Conservation (phyloP, 2,797 vertebrate species). For the Dromococcyx pavoninus region DNA sequence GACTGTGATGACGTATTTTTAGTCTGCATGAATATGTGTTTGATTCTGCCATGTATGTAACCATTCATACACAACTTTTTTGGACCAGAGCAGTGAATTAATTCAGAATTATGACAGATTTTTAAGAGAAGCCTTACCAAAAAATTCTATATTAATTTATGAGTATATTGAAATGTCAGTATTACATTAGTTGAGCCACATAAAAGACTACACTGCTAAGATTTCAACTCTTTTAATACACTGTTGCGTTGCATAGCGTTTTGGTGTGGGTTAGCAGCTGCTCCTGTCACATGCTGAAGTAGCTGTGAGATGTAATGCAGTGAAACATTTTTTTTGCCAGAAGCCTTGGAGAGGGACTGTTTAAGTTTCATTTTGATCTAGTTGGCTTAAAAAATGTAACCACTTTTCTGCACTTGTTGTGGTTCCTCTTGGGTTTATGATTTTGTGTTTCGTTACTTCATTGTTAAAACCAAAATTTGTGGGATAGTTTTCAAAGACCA, state of each 20-base stretch:
- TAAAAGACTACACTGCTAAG: background rate
- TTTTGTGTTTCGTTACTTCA: background rate
- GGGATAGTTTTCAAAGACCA: background rate
- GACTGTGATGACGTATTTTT: background rate
- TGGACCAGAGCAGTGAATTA: background rate
- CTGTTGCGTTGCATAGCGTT: fast-evolving
- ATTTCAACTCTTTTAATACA: background rate
- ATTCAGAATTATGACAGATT: background rate
- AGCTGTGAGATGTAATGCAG: background rate
- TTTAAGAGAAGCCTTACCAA: background rate
- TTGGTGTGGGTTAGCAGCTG: background rate
- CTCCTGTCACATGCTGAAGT: background rate
- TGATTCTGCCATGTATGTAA: background rate
- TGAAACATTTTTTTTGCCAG: background rate
- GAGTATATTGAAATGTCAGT: background rate
- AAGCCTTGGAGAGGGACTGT: background rate
- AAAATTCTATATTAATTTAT: background rate
- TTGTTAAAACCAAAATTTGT: background rate
- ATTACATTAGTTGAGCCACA: background rate
- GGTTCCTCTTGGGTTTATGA: background rate
- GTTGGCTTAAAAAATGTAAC: background rate
- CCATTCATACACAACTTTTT: background rate
- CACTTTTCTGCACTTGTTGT: background rate
- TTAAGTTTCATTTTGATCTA: background rate
- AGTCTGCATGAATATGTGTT: background rate